Percentiles rank a stretch among this genome's conserved stretches.
These are phyloP conservation scores for Brenthis ino DNA, from an alignment of 2,888 invertebrate species.

Conservation along the genomic window DNA sequence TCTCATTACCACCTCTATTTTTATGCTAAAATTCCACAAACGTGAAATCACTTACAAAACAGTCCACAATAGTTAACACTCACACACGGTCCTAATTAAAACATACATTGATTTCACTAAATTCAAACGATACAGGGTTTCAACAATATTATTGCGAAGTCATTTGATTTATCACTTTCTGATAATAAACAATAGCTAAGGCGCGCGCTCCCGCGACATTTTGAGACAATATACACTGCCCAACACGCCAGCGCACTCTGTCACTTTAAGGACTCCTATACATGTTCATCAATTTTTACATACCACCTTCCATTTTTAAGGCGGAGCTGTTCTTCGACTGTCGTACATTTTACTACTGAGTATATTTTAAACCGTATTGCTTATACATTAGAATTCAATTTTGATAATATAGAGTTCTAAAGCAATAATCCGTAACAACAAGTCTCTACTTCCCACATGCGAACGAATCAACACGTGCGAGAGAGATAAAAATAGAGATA, in stretches of 20 bases:
- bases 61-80: slow-evolving; percentile 44
- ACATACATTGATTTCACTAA: slow-evolving; percentile 37
- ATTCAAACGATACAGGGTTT: slow-evolving; percentile 50
- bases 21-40: slow-evolving; percentile 37
- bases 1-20: slow-evolving; percentile 13
- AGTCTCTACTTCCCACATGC: slow-evolving; percentile 66
- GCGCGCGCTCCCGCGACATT: slow-evolving; percentile 75
- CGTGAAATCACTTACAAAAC: slow-evolving; percentile 40
- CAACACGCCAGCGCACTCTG: slow-evolving; percentile 81
- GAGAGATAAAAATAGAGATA: slow-evolving; percentile 58
- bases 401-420: slow-evolving; percentile 38
- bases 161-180: slow-evolving; percentile 81
- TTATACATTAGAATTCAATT: slow-evolving; percentile 32
- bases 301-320: slow-evolving; percentile 83
- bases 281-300: slow-evolving; percentile 83
- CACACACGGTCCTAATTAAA: slow-evolving; percentile 35
- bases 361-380: slow-evolving; percentile 42
- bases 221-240: slow-evolving; percentile 81
- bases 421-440: slow-evolving; percentile 61
- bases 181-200: slow-evolving; percentile 76
- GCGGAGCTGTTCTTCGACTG: slow-evolving; percentile 78
- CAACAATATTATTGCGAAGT: slow-evolving; percentile 68
- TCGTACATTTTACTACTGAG: slow-evolving; percentile 47
- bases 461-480: slow-evolving; percentile 55
- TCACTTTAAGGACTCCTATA: slow-evolving; percentile 82